Percentiles rank a stretch among this genome's conserved stretches.
phyloP scores from a whole-genome alignment of 1,140 invertebrate species.

The Drosophila pruinosa region DNA sequence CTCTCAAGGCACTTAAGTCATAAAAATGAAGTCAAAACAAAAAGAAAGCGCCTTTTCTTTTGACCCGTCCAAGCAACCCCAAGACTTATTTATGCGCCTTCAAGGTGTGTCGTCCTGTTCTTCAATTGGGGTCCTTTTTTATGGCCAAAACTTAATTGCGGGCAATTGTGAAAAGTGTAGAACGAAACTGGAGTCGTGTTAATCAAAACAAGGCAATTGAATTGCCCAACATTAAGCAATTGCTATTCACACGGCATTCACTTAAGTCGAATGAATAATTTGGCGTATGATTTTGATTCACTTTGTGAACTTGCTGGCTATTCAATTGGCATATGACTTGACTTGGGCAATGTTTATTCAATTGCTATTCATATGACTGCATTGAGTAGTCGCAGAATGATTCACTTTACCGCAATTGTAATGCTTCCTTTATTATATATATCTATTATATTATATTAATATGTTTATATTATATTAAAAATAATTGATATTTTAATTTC shows the following conservation, averaged over 20 bases:
- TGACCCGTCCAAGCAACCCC: conserved; percentile 6
- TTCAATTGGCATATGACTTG: too few relatives aligned
- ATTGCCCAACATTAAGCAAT: neutral
- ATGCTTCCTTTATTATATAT: too few relatives aligned
- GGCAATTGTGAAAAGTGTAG: conserved; percentile 16
- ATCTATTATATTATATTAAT: too few relatives aligned
- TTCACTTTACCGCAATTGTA: too few relatives aligned
- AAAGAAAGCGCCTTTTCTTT: conserved; percentile 8
- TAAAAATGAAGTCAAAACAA: conserved; percentile 66
- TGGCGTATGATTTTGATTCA: neutral
- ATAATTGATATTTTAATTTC: too few relatives aligned
- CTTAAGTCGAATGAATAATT: neutral
- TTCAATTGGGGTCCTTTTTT: neutral
- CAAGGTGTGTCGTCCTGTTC: neutral
- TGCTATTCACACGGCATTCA: conserved; percentile 8
- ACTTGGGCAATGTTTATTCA: neutral
- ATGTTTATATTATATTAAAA: too few relatives aligned
- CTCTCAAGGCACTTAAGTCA: conserved; percentile 66
- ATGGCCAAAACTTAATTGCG: conserved; percentile 17
- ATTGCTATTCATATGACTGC: neutral
- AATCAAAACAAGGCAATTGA: conserved; percentile 30
- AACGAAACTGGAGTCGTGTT: neutral
- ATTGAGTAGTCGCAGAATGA: too few relatives aligned
- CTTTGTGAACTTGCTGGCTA: neutral
- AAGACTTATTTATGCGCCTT: neutral